A percentile compares a stretch with the other conserved stretches of the same genome.
phyloP scores from a whole-genome alignment of 2,797 vertebrate genomes.

The Periophthalmus magnuspinnatus region DNA sequence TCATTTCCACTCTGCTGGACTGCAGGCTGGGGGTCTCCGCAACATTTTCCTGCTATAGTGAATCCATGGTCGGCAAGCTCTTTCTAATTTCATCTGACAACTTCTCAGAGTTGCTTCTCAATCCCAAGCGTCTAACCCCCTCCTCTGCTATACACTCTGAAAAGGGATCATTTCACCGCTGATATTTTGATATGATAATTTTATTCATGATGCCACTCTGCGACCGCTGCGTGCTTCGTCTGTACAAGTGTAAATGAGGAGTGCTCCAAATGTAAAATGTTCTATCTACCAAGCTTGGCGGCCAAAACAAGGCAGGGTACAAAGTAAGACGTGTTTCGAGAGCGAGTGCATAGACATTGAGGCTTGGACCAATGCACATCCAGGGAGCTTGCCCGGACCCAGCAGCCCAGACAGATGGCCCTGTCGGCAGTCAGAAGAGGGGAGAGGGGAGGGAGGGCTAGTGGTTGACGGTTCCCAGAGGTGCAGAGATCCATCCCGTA shows the following conservation, averaged over 20 bases:
- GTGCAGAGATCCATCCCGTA: constrained; percentile 55
- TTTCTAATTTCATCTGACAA: constrained; percentile 64
- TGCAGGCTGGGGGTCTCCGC: constrained; percentile 45
- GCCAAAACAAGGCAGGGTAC: constrained; percentile 58
- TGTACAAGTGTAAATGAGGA: constrained; percentile 60
- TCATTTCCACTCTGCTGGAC: constrained; percentile 45
- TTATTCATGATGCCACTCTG: constrained; percentile 64
- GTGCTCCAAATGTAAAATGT: constrained; percentile 64
- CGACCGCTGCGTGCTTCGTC: constrained; percentile 41
- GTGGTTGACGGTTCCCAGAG: constrained; percentile 68
- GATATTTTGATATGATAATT: constrained; percentile 64
- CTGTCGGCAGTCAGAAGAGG: constrained; percentile 51
- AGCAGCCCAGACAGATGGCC: constrained; percentile 66
- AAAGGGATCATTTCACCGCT: constrained; percentile 43
- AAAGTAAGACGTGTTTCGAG: constrained; percentile 58
- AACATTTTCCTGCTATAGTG: constrained; percentile 52
- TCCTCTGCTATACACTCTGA: constrained; percentile 16
- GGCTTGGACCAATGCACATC: constrained; percentile 45
- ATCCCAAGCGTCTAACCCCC: constrained; percentile 46
- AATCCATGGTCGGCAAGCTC: constrained; percentile 49
- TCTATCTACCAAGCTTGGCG: constrained; percentile 42
- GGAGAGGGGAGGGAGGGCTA: constrained; percentile 48
- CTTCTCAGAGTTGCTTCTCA: constrained; percentile 62
- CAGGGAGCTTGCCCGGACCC: constrained; percentile 60
- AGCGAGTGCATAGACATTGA: constrained; percentile 33